These are phyloP conservation scores for Noctilio leporinus DNA, from an alignment of 2,113 vertebrate genomes.

Conservation along the genomic window DNA sequence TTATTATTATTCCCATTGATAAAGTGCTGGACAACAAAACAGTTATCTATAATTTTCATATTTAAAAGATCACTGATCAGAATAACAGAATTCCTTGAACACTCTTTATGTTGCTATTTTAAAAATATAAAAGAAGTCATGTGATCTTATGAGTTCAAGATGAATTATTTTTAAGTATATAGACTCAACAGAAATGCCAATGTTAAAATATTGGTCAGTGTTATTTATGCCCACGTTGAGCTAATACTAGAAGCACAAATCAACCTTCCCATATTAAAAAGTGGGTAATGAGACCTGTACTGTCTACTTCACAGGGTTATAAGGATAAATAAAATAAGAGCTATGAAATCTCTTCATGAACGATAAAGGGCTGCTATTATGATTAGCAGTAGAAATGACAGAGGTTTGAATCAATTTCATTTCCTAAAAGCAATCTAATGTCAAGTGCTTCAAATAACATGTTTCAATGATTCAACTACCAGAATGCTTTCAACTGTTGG, in stretches of 20 bases:
- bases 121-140: background rate
- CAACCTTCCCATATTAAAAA: background rate
- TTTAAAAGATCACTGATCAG: background rate
- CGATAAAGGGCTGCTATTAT: background rate
- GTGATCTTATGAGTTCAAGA: background rate
- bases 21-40: background rate
- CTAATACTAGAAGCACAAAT: background rate
- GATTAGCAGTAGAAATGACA: conserved; percentile 13
- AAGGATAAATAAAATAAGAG: background rate
- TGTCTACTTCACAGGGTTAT: background rate
- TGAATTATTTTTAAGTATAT: background rate
- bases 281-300: background rate
- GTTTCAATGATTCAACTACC: background rate
- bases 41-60: background rate
- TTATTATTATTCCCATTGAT: background rate
- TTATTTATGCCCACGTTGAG: background rate
- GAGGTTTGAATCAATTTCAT: background rate
- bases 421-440: conserved; percentile 11
- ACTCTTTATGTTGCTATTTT: background rate
- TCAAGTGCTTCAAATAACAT: background rate
- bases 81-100: background rate
- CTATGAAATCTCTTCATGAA: background rate
- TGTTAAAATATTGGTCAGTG: background rate
- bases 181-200: conserved; percentile 2
- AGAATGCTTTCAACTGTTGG: background rate